These are phyloP conservation scores for Gryllus bimaculatus DNA, from an alignment of 1,140 invertebrate genomes.

Conservation along the genomic window DNA sequence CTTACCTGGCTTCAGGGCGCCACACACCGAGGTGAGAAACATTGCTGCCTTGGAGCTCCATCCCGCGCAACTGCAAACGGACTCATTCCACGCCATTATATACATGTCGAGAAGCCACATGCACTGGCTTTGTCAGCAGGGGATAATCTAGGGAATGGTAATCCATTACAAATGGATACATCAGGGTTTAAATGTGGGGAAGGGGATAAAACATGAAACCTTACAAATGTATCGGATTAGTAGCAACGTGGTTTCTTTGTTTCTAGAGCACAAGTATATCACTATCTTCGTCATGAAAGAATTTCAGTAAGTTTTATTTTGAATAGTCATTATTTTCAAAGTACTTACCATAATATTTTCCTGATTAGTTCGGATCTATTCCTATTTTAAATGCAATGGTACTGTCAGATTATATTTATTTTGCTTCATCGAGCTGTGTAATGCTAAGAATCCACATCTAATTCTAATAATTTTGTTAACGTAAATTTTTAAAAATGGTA, in stretches of 20 bases:
- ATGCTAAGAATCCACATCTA: too few relatives aligned
- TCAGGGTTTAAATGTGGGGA: neutral
- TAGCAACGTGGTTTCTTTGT: neutral
- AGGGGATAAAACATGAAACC: neutral
- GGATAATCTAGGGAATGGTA: neutral
- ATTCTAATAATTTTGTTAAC: too few relatives aligned
- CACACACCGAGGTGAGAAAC: conserved; percentile 9
- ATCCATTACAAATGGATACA: conserved; percentile 7
- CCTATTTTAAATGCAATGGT: too few relatives aligned
- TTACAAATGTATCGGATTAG: neutral
- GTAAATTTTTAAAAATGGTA: too few relatives aligned
- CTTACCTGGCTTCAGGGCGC: conserved; percentile 16
- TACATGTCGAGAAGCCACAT: neutral
- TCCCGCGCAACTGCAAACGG: neutral
- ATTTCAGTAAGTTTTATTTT: neutral
- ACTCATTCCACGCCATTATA: neutral
- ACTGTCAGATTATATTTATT: too few relatives aligned
- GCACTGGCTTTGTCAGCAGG: neutral
- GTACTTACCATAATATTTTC: neutral
- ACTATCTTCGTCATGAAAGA: neutral
- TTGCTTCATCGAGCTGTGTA: too few relatives aligned
- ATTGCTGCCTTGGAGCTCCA: conserved; percentile 13
- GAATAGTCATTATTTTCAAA: neutral
- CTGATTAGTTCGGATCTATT: neutral
- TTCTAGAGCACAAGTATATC: too few relatives aligned